These are phyloP conservation scores for Cyphomyrmex costatus DNA, from an alignment of 1,140 invertebrate species.

Conservation along the genomic window DNA sequence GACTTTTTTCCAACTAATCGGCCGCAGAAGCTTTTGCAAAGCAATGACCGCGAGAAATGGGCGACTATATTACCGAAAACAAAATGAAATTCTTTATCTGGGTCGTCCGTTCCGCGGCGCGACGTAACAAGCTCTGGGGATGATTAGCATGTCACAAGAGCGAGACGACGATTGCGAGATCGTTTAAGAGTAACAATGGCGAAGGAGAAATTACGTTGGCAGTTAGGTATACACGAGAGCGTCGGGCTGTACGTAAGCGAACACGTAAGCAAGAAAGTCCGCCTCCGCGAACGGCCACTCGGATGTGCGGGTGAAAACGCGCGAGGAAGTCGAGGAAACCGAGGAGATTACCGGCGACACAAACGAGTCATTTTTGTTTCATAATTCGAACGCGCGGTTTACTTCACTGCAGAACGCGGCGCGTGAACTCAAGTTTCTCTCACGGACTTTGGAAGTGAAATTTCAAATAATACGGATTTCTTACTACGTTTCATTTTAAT, in stretches of 20 bases:
- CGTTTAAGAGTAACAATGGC: conserved; percentile 74
- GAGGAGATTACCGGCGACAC: conserved; percentile 19
- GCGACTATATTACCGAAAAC: conserved; percentile 3
- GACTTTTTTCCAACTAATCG: background rate
- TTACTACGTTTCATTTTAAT: conserved; percentile 7
- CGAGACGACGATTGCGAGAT: conserved; percentile 73
- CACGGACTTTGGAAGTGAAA: background rate
- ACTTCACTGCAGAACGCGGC: background rate
- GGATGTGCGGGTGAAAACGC: conserved; percentile 57
- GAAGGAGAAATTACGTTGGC: conserved; percentile 75
- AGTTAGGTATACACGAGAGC: conserved; percentile 55
- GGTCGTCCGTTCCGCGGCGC: conserved; percentile 63
- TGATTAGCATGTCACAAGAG: conserved; percentile 76
- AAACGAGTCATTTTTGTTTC: conserved; percentile 51
- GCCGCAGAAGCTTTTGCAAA: background rate
- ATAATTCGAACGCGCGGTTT: conserved; percentile 31
- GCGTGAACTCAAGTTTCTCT: conserved; percentile 14
- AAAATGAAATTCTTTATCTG: conserved; percentile 66
- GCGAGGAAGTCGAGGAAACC: conserved; percentile 45
- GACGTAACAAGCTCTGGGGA: conserved; percentile 69
- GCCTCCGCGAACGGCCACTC: conserved; percentile 8
- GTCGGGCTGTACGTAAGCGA: conserved; percentile 47
- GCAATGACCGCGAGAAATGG: background rate
- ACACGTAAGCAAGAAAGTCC: conserved; percentile 60
- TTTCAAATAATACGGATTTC: background rate